A percentile compares a stretch with the other conserved stretches of the same genome.
phyloP scores from a whole-genome alignment of 2,113 vertebrate species.

The Anhinga anhinga region DNA sequence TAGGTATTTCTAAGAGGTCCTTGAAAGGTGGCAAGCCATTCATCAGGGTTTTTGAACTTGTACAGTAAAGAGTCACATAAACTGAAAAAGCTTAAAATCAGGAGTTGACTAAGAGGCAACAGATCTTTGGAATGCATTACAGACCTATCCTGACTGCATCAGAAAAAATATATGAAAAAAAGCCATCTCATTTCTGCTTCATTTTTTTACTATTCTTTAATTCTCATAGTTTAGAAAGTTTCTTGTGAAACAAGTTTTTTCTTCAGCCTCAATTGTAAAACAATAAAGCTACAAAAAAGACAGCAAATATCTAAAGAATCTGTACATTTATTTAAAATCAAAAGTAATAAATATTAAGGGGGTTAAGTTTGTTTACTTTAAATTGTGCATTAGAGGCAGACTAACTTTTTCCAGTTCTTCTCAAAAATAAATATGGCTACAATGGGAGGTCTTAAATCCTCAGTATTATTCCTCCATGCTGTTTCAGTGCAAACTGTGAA shows the following conservation, averaged over 20 bases:
- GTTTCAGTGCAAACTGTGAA: neutral
- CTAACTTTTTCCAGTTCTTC: neutral
- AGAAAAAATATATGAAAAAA: neutral
- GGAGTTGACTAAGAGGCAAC: neutral
- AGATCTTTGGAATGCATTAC: neutral
- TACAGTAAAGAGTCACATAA: neutral
- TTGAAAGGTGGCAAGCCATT: neutral
- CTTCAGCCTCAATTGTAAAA: neutral
- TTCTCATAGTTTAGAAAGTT: neutral
- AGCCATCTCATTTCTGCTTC: neutral
- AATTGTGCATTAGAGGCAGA: neutral
- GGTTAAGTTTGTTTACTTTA: neutral
- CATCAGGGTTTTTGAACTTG: neutral
- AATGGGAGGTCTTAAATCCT: neutral
- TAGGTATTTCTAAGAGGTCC: neutral
- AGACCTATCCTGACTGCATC: neutral
- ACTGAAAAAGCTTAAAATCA: neutral
- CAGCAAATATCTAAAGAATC: neutral
- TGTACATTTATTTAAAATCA: neutral
- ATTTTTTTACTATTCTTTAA: neutral
- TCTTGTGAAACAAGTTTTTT: neutral
- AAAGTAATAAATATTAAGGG: neutral
- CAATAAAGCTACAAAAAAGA: neutral
- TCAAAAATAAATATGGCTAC: neutral
- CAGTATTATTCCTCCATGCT: neutral